These are phyloP conservation scores for Takifugu rubripes DNA, from an alignment of 2,797 vertebrate genomes.

Conservation along the genomic window DNA sequence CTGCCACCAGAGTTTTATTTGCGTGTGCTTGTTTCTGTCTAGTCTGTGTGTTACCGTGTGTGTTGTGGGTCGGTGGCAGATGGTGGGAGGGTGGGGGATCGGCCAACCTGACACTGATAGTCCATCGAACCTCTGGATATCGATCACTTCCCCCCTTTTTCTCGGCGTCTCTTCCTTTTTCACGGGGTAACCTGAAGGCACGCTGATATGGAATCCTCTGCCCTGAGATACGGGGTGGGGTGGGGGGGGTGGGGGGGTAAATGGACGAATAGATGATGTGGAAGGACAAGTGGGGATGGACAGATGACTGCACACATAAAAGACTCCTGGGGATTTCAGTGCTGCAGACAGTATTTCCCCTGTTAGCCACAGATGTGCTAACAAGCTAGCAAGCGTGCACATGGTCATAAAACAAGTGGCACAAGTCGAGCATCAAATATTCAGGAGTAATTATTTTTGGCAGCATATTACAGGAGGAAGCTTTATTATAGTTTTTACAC, in stretches of 20 bases:
- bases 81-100: conserved; percentile 9
- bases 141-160: conserved; percentile 31
- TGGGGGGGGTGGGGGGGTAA: conserved; percentile 33
- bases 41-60: neutral
- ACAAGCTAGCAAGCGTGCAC: conserved; percentile 19
- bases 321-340: neutral
- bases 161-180: conserved; percentile 34
- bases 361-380: conserved; percentile 41
- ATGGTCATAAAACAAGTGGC: conserved; percentile 47
- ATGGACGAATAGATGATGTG: conserved; percentile 23
- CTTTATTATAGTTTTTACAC: conserved; percentile 53
- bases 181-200: conserved; percentile 45
- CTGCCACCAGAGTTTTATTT: conserved; percentile 7
- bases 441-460: conserved; percentile 42
- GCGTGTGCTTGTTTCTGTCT: neutral
- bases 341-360: conserved; percentile 21
- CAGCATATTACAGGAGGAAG: conserved; percentile 28
- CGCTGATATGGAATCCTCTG: conserved; percentile 38
- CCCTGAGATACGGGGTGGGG: conserved; percentile 25
- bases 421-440: conserved; percentile 57
- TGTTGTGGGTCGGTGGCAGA: conserved; percentile 1
- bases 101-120: conserved; percentile 13
- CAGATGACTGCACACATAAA: conserved; percentile 11
- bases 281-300: conserved; percentile 11
- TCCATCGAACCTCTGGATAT: conserved; percentile 30